These are phyloP conservation scores for Corydoras sp. DNA, from an alignment of 2,113 vertebrate genomes.

Conservation along the genomic window DNA sequence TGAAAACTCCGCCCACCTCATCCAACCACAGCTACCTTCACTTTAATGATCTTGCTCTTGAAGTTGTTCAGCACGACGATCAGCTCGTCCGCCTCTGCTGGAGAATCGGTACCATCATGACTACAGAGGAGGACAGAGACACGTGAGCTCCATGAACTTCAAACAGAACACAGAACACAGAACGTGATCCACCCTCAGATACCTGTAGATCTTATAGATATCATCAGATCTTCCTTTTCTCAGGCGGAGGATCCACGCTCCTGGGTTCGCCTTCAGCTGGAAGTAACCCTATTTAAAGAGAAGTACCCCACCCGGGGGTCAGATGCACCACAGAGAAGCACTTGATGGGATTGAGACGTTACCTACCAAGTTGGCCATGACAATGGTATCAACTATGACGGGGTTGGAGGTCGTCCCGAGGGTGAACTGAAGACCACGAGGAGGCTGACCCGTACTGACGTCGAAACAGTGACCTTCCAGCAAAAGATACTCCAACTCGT, in stretches of 20 bases:
- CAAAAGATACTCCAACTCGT: slow-evolving; percentile 88
- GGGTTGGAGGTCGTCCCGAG: slow-evolving; percentile 79
- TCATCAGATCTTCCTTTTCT: slow-evolving; percentile 94
- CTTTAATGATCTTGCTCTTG: slow-evolving; percentile 96
- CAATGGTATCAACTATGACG: slow-evolving; percentile 88
- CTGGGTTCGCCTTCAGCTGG: slow-evolving; percentile 95
- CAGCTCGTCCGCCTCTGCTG: slow-evolving; percentile 79
- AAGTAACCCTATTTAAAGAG: slow-evolving; percentile 81
- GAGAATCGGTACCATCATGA: slow-evolving; percentile 94
- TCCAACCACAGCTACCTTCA: slow-evolving; percentile 70
- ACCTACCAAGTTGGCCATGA: slow-evolving; percentile 94
- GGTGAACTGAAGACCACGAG: slow-evolving; percentile 92
- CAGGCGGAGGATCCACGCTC: slow-evolving; percentile 87
- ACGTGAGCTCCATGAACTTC: not conserved
- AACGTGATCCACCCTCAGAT: not conserved
- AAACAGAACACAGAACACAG: not conserved
- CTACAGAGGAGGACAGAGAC: slow-evolving; percentile 58
- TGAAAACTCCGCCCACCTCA: not conserved
- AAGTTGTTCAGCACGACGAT: slow-evolving; percentile 89
- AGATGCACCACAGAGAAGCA: not conserved
- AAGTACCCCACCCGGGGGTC: not conserved
- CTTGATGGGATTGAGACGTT: not conserved
- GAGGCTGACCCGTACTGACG: slow-evolving; percentile 90
- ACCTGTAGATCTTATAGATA: slow-evolving; percentile 98
- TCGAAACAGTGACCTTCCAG: slow-evolving; percentile 97